Conservation (phyloP, 2,113 vertebrate genomes). For the Sakesphorus luctuosus region DNA sequence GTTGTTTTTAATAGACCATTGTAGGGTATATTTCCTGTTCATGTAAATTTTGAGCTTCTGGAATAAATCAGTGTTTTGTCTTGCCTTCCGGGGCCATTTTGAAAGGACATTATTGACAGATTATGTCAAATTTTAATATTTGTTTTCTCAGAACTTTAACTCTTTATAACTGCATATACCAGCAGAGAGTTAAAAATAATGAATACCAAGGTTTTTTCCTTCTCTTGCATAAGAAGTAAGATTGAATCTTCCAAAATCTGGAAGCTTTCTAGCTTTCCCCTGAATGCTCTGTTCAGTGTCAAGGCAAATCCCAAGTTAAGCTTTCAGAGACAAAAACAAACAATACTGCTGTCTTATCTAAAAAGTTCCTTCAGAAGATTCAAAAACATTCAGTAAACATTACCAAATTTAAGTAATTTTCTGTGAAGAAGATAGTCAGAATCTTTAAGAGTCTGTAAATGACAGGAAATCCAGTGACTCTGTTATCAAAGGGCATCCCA, state of each 20-base stretch:
- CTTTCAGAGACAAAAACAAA: neutral
- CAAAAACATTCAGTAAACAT: neutral
- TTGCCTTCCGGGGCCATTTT: neutral
- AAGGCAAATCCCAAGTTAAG: conserved; percentile 25
- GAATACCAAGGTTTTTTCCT: neutral
- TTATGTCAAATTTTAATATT: neutral
- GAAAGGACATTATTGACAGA: conserved; percentile 10
- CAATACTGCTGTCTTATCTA: neutral
- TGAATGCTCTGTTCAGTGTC: conserved; percentile 32
- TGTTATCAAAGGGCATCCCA: conserved; percentile 1
- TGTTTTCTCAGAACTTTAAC: neutral
- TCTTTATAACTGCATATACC: neutral
- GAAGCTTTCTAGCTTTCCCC: neutral
- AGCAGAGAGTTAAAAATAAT: neutral
- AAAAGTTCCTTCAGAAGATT: conserved; percentile 1
- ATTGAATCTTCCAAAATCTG: neutral
- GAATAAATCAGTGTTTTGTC: neutral
- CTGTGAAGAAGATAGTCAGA: conserved; percentile 33
- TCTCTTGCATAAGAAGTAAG: neutral
- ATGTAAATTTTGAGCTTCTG: conserved; percentile 33
- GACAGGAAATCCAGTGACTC: conserved; percentile 42
- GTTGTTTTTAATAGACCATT: neutral
- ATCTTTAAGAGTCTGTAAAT: conserved; percentile 12
- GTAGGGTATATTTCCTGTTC: conserved; percentile 24
- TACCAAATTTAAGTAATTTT: neutral